These are phyloP conservation scores for Nixonia krombeini DNA, from an alignment of 1,140 invertebrate species.

Conservation along the genomic window DNA sequence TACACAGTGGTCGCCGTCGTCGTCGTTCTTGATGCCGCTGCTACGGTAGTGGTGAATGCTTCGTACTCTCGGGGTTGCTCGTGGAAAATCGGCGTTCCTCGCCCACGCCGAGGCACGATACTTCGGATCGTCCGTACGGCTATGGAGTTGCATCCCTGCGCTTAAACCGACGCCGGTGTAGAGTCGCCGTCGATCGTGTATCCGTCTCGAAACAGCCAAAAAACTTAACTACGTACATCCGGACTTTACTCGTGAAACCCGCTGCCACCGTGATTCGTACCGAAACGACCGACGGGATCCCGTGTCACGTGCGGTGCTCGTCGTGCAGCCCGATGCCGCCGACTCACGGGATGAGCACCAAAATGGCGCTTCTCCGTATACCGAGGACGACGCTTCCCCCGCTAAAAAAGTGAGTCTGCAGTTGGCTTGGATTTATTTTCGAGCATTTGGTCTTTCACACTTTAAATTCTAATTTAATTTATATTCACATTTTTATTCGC, in stretches of 20 bases:
- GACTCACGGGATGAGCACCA: constrained; percentile 10
- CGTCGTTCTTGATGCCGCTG: constrained; percentile 45
- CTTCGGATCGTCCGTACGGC: constrained; percentile 50
- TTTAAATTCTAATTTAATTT: too few species aligned
- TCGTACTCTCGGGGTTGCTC: constrained; percentile 60
- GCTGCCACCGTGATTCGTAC: too few species aligned
- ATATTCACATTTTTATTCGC: too few species aligned
- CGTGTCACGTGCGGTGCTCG: background rate
- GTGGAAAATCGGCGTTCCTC: constrained; percentile 61
- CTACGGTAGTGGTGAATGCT: constrained; percentile 52
- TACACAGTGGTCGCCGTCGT: constrained; percentile 41
- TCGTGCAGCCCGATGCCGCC: constrained; percentile 2
- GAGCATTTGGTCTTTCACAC: too few species aligned
- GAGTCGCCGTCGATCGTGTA: constrained; percentile 5
- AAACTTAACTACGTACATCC: background rate
- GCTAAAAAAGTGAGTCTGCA: background rate
- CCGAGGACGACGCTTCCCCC: background rate
- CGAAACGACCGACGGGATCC: too few species aligned
- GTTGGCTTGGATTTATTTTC: too few species aligned
- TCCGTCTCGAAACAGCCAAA: background rate
- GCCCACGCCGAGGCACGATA: constrained; percentile 54
- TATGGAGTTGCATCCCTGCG: constrained; percentile 35
- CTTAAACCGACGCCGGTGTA: constrained; percentile 17
- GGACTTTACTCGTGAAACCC: too few species aligned
- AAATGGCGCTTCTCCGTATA: constrained; percentile 16